Evolutionary conservation across 2,888 invertebrate species (phyloP), one percentile per base, ranked within the genome.

Genomic region (Exephanes ischioxanthus): DNA sequence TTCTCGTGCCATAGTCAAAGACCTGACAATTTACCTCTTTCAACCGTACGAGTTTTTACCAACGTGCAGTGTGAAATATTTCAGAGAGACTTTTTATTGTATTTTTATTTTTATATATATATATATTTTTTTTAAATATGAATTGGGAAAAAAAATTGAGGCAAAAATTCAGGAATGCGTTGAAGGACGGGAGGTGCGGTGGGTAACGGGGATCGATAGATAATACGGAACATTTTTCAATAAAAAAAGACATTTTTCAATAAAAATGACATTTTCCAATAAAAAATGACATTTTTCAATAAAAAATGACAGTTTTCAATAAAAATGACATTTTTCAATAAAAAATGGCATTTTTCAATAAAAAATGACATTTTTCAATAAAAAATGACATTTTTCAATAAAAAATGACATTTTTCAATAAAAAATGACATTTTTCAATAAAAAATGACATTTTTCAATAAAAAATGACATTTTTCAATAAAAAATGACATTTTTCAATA

Each of bases 21-120:
- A 84, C 75, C 66, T 41, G 70, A 51, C 83, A 68, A 76, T 63
- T 80, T 80, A 66, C 37, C 45, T 67, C 41, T 76, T 67, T 76
- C 6, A 77, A 22, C 16, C 30, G 11, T 37, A 33, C 71, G 26
- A 61, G 19, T 78, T 78, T 26, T 70, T n/a, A 41, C 30, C 61
- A 30, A 51, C 48, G 22, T 1, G 30, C 26, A 7, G 63, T 48
- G 63, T 51, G n/a, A 48, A 58, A 61, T 78, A 55, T 58, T 30
- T n/a, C 61, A 45, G 48, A 41, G 14, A 30, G 11, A 61, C 70
- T 33, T 37, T 37, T 37, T 9, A 9, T 37, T 37, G 37, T 33
- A 37, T 37, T 37, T 37, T 37, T 37, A 9, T 51, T 33, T 37
- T 37, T 37, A 22, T 22, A 22, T 22, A 22, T 22, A 22, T 33